Evolutionary conservation across 1,140 invertebrate genomes (phyloP), one percentile per base, ranked within the genome.

Genomic region (Periplaneta americana): DNA sequence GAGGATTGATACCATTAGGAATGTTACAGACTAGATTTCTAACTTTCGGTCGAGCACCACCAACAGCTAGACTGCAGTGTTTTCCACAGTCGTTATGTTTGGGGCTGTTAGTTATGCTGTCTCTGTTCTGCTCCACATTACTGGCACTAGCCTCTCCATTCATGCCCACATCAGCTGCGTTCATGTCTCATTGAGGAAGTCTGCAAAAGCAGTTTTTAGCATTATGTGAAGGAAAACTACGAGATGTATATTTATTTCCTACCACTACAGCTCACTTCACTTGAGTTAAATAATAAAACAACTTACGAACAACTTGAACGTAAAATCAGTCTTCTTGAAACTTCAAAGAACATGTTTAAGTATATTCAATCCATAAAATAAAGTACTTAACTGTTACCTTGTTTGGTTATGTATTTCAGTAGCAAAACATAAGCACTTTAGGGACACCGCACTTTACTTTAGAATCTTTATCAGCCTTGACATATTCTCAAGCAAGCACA

Each of bases 91-190:
- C 80, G 36, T 78, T 81, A 48, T 37, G 34, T 28, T 31, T 33
- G 28, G 35, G 75, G 10, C 39, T 78, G 34, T 80, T 80, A 32
- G 34, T 32, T 75, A 37, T 2, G 11, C 74, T 32, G n/a, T 81
- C 80, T 32, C 33, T 36, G 18, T 17, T 33, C 34, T 76, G 74
- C 13, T 78, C 80, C n/a, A 75, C 35, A 57, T 81, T 81, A 77
- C 75, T 81, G 34, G 35, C 75, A 81, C 80, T 78, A 36, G 74
- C 75, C 34, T 81, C 80, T 11, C 75, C 80, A 81, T 81, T 81
- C 79, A 80, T 80, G 34, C 74, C 79, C 36, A 79, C 78, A 80
- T 80, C 76, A 80, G 18, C 37, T 66, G 33, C 48, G 66, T 66
- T 80, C 39, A 74, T 80, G 32, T 80, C 48, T 78, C 35, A 78